phyloP scores from a whole-genome alignment of 2,888 invertebrate genomes.

The Alentia gelatinosa region DNA sequence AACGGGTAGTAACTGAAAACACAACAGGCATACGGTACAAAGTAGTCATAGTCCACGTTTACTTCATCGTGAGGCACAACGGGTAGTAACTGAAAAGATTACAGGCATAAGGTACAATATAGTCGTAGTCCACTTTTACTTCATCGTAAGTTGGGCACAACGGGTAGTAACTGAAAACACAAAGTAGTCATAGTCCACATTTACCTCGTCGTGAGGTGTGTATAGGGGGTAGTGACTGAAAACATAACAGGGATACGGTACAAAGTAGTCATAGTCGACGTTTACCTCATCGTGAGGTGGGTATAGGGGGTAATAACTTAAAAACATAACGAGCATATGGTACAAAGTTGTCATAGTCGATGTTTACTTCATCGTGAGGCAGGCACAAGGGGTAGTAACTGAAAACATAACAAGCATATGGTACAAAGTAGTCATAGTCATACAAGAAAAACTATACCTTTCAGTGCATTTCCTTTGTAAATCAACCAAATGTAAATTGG shows the following conservation, averaged over 20 bases:
- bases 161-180: constrained; percentile 87
- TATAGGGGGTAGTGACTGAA: constrained; percentile 89
- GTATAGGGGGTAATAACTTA: constrained; percentile 90
- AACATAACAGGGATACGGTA: constrained; percentile 84
- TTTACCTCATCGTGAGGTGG: constrained; percentile 86
- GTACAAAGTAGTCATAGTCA: too few species aligned
- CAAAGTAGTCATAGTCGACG: constrained; percentile 88
- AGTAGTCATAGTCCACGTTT: too few species aligned
- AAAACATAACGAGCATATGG: constrained; percentile 56
- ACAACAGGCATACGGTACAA: too few species aligned
- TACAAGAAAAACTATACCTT: too few species aligned
- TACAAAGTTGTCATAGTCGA: constrained; percentile 85
- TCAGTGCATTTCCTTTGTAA: too few species aligned
- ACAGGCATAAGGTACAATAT: background rate
- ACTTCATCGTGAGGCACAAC: constrained; percentile 86
- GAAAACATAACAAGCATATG: too few species aligned
- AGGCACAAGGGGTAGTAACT: constrained; percentile 92
- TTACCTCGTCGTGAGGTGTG: constrained; percentile 86
- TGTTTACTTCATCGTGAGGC: constrained; percentile 84
- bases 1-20: constrained; percentile 87
- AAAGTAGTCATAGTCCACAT: constrained; percentile 87
- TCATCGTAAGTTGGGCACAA: constrained; percentile 88
- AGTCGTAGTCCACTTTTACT: constrained; percentile 86
- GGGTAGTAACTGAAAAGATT: constrained; percentile 86
- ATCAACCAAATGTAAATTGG: too few species aligned